Base-by-base conservation (phyloP, 2,113 vertebrate genomes). In the Nothobranchius furzeri region DNA sequence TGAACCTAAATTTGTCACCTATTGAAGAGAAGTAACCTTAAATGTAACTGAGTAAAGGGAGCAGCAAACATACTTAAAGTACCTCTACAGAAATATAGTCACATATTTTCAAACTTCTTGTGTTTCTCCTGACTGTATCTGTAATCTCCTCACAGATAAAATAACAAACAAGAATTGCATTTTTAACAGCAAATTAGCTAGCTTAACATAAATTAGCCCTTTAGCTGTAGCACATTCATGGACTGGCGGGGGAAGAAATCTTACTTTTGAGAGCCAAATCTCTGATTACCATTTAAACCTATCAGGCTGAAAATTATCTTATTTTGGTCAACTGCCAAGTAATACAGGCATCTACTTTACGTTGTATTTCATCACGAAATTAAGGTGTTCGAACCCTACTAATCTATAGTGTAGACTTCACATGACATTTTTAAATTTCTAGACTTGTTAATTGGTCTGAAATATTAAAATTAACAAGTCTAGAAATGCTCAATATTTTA, bases 381-480 rank as follows among this genome's bases (percentile, higher is more conserved):
- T 12, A 17, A 71, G 59, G 49, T 58, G 53, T 67, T 75, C 84
- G 66, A 67, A 86, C 62, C 64, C 70, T 56, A 58, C 58, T 70
- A 56, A 76, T 49, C 3, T 12, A 76, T 75, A 53, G 7, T 68
- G 64, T 64, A 77, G 69, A 75, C 70, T 80, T 70, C 59, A 75
- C 59, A 73, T 83, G 78, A 76, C 83, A 85, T 83, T 71, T 84
- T 47, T 53, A 67, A 51, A 73, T 73, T 37, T 60, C 40, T 8
- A 57, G 55, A 69, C 60, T 58, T 63, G 64, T 60, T 54, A 54
- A 82, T 42, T 64, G 37, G 13, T 17, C 30, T 54, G 46, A 51
- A 8, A 69, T 62, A 40, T 63, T 52, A 0, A 56, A 50, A 53
- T 68, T 64, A 12, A 11, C 49, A 60, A n/a, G 20, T 20, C 36